Evolutionary conservation across 1,140 invertebrate species (phyloP).

Genomic region (Palaemon carinicauda): DNA sequence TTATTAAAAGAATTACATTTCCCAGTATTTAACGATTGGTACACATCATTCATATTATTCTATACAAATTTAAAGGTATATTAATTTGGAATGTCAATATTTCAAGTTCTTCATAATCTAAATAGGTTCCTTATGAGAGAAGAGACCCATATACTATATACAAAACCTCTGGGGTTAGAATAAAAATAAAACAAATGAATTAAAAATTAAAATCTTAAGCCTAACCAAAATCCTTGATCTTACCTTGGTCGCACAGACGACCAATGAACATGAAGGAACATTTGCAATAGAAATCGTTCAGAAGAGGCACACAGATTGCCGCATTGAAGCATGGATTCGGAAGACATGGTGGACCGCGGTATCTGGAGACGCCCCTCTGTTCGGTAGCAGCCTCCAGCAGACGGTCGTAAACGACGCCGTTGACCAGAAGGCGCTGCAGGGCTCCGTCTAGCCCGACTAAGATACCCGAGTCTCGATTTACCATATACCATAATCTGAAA

Average conservation of each 20-base stretch:
- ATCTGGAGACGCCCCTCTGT: conserved; percentile 62
- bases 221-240: background rate
- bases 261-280: conserved; percentile 74
- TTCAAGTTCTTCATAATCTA: too few species aligned
- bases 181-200: background rate
- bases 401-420: conserved; percentile 73
- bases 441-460: conserved; percentile 80
- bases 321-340: conserved; percentile 81
- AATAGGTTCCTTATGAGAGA: too few species aligned
- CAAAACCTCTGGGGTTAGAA: background rate
- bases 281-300: conserved; percentile 60
- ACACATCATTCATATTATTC: too few species aligned
- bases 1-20: too few species aligned
- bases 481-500: conserved; percentile 71
- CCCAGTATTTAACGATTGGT: too few species aligned
- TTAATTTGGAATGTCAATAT: too few species aligned
- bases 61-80: too few species aligned
- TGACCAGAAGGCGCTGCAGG: conserved; percentile 83
- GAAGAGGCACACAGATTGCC: conserved; percentile 74
- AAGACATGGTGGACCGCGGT: conserved; percentile 76
- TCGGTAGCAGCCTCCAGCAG: conserved; percentile 61
- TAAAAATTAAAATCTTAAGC: background rate
- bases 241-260: conserved; percentile 71
- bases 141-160: too few species aligned
- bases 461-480: conserved; percentile 77